phyloP scores from a whole-genome alignment of 2,113 vertebrate genomes.

The Orycteropus afer region DNA sequence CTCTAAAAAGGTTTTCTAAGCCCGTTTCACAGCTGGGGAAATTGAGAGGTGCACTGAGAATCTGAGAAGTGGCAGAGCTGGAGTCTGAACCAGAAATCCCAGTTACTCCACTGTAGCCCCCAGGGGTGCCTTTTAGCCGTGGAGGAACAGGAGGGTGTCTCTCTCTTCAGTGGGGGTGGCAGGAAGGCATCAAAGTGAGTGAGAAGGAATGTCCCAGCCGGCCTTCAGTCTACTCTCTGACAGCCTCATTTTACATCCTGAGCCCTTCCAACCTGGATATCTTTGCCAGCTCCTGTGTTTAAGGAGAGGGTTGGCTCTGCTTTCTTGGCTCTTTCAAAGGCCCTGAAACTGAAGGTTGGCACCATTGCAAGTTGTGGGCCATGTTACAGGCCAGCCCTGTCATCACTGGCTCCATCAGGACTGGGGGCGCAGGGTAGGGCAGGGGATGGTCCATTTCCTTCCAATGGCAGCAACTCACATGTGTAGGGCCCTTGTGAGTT shows the following conservation, averaged over 20 bases:
- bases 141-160: neutral
- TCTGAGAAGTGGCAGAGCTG: neutral
- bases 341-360: neutral
- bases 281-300: neutral
- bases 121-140: neutral
- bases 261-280: neutral
- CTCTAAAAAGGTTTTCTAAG: neutral
- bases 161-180: accelerated
- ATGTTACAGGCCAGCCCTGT: neutral
- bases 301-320: neutral
- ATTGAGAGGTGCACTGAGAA: neutral
- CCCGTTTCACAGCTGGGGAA: neutral
- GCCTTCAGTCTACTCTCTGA: neutral
- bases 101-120: accelerated
- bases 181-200: accelerated
- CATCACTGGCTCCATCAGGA: neutral
- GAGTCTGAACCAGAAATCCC: neutral
- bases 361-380: neutral
- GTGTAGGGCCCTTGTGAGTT: accelerated
- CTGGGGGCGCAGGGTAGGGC: no score
- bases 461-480: neutral
- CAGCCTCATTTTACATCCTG: neutral
- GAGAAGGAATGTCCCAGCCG: neutral
- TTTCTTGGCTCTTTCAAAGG: neutral
- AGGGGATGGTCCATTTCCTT: neutral